These are phyloP conservation scores for Pseudomyrmex cubaensis DNA, from an alignment of 1,140 invertebrate species.

Conservation along the genomic window DNA sequence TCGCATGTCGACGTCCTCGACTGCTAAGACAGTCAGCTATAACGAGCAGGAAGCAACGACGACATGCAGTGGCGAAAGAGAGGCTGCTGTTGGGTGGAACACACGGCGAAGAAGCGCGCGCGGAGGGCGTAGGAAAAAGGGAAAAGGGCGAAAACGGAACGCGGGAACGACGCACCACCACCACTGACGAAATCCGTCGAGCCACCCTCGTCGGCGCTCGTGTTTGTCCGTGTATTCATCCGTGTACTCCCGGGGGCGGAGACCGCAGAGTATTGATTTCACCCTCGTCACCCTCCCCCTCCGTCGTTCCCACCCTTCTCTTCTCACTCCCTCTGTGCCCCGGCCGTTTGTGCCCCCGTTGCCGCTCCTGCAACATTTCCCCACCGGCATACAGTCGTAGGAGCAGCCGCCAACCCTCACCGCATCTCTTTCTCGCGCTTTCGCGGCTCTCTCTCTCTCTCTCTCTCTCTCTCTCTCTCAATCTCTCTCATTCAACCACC, in stretches of 20 bases:
- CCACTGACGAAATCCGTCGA: constrained; percentile 49
- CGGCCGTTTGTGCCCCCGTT: constrained; percentile 65
- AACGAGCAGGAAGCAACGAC: constrained; percentile 54
- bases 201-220: constrained; percentile 62
- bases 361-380: constrained; percentile 66
- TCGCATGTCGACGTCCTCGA: constrained; percentile 40
- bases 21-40: constrained; percentile 47
- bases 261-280: constrained; percentile 84
- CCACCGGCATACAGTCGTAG: constrained; percentile 53
- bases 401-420: constrained; percentile 46
- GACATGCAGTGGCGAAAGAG: constrained; percentile 28
- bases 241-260: constrained; percentile 81
- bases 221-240: constrained; percentile 80
- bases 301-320: constrained; percentile 39
- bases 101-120: constrained; percentile 23
- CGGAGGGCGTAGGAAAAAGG: constrained; percentile 29
- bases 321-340: constrained; percentile 61
- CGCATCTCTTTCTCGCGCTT: constrained; percentile 1
- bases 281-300: constrained; percentile 62
- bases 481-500: constrained; percentile 42
- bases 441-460: constrained; percentile 12
- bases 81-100: background rate
- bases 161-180: constrained; percentile 42
- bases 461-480: constrained; percentile 43
- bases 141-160: constrained; percentile 43